Base-by-base conservation (phyloP, 2,797 vertebrate species). In the Phalloptychus januarius region DNA sequence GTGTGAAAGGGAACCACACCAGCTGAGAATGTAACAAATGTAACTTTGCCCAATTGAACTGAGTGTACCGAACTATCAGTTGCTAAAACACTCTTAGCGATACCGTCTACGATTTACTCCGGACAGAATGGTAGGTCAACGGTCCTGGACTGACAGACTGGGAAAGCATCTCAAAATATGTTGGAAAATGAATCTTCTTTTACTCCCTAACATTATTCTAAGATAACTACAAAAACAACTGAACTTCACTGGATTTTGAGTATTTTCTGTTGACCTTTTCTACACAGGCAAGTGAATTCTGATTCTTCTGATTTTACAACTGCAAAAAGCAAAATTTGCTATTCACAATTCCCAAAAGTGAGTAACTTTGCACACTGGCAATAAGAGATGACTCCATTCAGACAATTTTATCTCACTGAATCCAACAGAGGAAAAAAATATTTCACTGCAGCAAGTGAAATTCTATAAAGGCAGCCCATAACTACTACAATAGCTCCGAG, bases 401-500 rank as follows among this genome's bases (percentile, higher is more conserved):
- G 72, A 61, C 78, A 79, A 77, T 54, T 77, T 77, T 84, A 81
- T 83, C 73, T 76, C 0, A 28, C 76, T 44, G 48, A 48, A 79
- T 82, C 72, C 3, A 15, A 75, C 76, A 72, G 56, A 38, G 20
- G 28, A 65, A 58, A 54, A 54, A 50, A 13, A 58, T 71, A 78
- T 84, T 90, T 78, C 71, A 67, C 48, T 72, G 58, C 46, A 25
- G 28, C n/a, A 28, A 28, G 67, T 76, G 54, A 56, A 75, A 54
- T 85, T 76, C 16, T 36, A 72, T 78, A 18, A 80, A 71, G 42
- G 63, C 42, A 77, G 50, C 52, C 78, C 54, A 77, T 86, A 88
- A 83, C 84, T 72, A 72, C 79, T 52, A 80, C 83, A 80, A 79
- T 36, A 87, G 88, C 91, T 86, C 25, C 0, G 42, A 82, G 91